Percentiles rank a stretch among this genome's conserved stretches.
Evolutionary conservation across 2,113 vertebrate genomes (phyloP).

Genomic region (Eurystomus gularis): DNA sequence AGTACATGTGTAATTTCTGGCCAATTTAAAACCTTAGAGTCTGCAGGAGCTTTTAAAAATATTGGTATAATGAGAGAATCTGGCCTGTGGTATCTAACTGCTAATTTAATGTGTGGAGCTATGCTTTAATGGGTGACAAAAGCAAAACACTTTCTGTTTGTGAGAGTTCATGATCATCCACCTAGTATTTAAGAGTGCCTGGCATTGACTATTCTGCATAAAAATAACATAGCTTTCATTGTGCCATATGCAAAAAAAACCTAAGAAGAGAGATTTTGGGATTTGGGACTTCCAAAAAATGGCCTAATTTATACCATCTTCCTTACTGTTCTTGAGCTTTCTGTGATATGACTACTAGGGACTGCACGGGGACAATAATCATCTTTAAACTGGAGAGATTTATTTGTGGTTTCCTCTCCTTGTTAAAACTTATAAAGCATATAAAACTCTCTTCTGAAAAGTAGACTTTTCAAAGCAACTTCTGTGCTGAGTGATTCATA

Average conservation of each 20-base stretch:
- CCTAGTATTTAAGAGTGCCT: background rate
- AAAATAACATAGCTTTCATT: background rate
- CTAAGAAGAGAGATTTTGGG: background rate
- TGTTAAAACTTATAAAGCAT: background rate
- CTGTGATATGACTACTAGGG: background rate
- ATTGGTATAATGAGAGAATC: background rate
- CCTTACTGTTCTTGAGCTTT: background rate
- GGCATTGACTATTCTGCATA: background rate
- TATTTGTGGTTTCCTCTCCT: background rate
- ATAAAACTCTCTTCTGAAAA: background rate
- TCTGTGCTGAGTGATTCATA: background rate
- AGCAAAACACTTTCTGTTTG: background rate
- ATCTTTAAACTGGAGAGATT: background rate
- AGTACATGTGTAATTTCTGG: background rate
- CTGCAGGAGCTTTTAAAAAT: background rate
- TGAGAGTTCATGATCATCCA: background rate
- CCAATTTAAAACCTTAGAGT: background rate
- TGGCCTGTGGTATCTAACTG: background rate
- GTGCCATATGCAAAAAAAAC: background rate
- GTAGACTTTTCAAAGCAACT: background rate
- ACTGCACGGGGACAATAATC: background rate
- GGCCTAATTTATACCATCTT: background rate
- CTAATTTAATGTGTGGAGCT: background rate
- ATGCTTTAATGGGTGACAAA: background rate
- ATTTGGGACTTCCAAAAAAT: background rate